These are phyloP conservation scores for Dilophus febrilis DNA, from an alignment of 2,888 invertebrate genomes.

Conservation along the genomic window DNA sequence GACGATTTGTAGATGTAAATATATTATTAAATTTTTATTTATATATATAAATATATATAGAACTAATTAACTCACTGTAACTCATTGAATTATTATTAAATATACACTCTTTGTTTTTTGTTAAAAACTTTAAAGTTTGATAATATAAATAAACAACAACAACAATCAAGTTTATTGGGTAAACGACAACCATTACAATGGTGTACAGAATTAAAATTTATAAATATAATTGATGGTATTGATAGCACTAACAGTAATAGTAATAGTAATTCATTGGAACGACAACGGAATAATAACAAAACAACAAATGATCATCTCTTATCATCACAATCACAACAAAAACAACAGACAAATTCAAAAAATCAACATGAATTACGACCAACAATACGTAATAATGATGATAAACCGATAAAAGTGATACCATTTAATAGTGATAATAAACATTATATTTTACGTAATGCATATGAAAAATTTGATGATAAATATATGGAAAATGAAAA, in stretches of 20 bases:
- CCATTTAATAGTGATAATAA: constrained; percentile 3
- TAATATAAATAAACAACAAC: constrained; percentile 17
- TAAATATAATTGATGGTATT: constrained; percentile 10
- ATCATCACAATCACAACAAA: constrained; percentile 6
- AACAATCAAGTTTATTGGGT: constrained; percentile 22
- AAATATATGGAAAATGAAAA: background rate
- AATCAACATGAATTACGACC: constrained; percentile 1
- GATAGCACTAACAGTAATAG: constrained; percentile 3
- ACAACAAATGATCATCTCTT: background rate
- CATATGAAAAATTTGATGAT: background rate
- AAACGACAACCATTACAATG: constrained; percentile 26
- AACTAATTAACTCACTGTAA: too few species aligned
- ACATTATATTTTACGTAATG: background rate
- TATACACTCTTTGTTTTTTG: too few species aligned
- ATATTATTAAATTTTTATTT: too few species aligned
- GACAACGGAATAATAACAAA: background rate
- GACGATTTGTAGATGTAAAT: constrained; percentile 25
- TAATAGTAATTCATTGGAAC: background rate
- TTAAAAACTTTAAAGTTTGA: too few species aligned
- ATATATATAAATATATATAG: too few species aligned
- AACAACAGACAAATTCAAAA: too few species aligned
- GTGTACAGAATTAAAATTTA: constrained; percentile 26
- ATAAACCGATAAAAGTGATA: background rate
- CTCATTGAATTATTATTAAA: too few species aligned
- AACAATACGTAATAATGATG: constrained; percentile 1